These are phyloP conservation scores for Cryptophagus acutangulus DNA, from an alignment of 2,888 invertebrate genomes.

Conservation along the genomic window DNA sequence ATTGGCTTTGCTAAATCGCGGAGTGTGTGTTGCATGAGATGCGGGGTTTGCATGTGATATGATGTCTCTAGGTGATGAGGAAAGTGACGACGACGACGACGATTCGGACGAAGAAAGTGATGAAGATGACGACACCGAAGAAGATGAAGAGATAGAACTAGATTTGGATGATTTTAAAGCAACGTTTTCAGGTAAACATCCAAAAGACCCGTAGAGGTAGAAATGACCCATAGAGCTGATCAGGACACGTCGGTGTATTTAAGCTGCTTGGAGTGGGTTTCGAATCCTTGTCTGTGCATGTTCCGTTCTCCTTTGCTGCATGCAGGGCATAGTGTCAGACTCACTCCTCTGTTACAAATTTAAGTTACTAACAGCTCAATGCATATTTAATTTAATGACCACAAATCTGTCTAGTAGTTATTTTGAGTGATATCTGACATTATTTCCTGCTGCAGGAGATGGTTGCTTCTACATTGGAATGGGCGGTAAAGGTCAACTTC, in stretches of 20 bases:
- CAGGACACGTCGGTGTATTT: conserved; percentile 19
- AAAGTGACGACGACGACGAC: conserved; percentile 46
- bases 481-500: conserved; percentile 76
- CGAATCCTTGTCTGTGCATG: conserved; percentile 32
- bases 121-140: conserved; percentile 45
- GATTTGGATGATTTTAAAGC: conserved; percentile 33
- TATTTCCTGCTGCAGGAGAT: conserved; percentile 84
- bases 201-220: conserved; percentile 31
- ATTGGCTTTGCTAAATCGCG: conserved; percentile 26
- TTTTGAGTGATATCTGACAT: conserved; percentile 54
- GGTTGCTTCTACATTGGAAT: conserved; percentile 94
- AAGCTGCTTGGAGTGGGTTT: conserved; percentile 40
- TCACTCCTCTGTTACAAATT: conserved; percentile 39
- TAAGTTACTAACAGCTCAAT: conserved; percentile 38
- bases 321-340: conserved; percentile 50
- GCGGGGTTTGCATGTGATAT: conserved; percentile 48
- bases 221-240: conserved; percentile 11
- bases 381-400: conserved; percentile 32
- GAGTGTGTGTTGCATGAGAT: conserved; percentile 41
- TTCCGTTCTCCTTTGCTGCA: conserved; percentile 33
- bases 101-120: conserved; percentile 54
- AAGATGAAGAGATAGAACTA: conserved; percentile 49
- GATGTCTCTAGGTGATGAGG: conserved; percentile 48
- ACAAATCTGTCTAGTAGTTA: no score
- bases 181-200: conserved; percentile 41